phyloP scores from a whole-genome alignment of 2,888 invertebrate genomes.

The Endotricha flammealis region DNA sequence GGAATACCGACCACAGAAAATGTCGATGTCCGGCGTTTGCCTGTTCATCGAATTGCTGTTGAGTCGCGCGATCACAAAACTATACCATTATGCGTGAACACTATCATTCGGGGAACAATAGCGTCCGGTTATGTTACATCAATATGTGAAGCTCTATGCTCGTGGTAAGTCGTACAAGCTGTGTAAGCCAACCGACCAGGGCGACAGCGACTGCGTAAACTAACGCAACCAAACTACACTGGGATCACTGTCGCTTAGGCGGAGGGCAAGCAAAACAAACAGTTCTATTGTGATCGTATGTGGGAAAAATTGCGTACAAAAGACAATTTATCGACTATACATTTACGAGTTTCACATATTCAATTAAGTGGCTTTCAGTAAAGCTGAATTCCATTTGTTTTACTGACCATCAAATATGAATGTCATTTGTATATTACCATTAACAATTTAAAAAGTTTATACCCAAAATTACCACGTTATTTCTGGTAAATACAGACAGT shows the following conservation, averaged over 20 bases:
- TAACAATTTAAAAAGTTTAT: no score
- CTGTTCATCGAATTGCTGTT: slow-evolving; percentile 53
- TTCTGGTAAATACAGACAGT: no score
- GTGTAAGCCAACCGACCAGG: slow-evolving; percentile 48
- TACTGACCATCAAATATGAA: no score
- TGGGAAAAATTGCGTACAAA: slow-evolving; percentile 66
- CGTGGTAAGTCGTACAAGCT: slow-evolving; percentile 34
- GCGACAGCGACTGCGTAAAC: slow-evolving; percentile 42
- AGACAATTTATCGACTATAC: slow-evolving; percentile 42
- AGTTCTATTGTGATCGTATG: slow-evolving; percentile 58
- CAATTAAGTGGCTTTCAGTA: background rate
- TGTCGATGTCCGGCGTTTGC: slow-evolving; percentile 37
- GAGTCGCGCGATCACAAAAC: slow-evolving; percentile 27
- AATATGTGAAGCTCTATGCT: slow-evolving; percentile 33
- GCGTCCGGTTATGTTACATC: slow-evolving; percentile 29
- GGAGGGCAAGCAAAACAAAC: slow-evolving; percentile 59
- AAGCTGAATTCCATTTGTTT: background rate
- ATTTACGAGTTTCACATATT: slow-evolving; percentile 16
- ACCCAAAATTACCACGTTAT: no score
- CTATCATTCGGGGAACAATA: slow-evolving; percentile 29
- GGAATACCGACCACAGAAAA: slow-evolving; percentile 49
- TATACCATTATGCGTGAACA: slow-evolving; percentile 34
- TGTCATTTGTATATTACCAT: no score
- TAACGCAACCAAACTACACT: slow-evolving; percentile 35
- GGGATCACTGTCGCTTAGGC: slow-evolving; percentile 36